Percentiles rank a stretch among this genome's conserved stretches.
phyloP scores from a whole-genome alignment of 2,888 invertebrate genomes.

The Drosophila tanythrix region DNA sequence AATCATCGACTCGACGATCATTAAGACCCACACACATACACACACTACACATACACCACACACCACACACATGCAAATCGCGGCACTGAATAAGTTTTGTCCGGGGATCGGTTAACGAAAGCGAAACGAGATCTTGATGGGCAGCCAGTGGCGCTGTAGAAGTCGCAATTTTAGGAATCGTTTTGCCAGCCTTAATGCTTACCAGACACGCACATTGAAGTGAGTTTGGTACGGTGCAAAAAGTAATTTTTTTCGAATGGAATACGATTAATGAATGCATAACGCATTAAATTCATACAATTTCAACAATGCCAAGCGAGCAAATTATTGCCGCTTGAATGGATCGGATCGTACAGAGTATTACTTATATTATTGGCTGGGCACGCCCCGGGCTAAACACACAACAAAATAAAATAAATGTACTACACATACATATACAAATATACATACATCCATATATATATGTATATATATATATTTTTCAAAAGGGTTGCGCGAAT shows the following conservation, averaged over 20 bases:
- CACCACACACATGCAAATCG: conserved; percentile 4
- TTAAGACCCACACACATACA: conserved; percentile 53
- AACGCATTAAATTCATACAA: conserved; percentile 71
- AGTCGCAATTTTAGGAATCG: conserved; percentile 62
- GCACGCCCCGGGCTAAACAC: conserved; percentile 59
- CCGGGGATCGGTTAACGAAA: conserved; percentile 48
- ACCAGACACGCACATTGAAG: conserved; percentile 62
- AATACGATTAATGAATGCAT: conserved; percentile 53
- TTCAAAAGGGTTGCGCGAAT: conserved; percentile 72
- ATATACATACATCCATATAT: conserved; percentile 22
- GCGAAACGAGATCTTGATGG: conserved; percentile 67
- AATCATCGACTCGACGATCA: conserved; percentile 69
- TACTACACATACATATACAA: conserved; percentile 25
- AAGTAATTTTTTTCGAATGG: conserved; percentile 44
- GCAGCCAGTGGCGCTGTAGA: conserved; percentile 52
- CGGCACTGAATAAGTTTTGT: not conserved
- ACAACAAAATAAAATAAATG: conserved; percentile 17
- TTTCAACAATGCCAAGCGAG: conserved; percentile 73
- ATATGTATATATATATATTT: not conserved
- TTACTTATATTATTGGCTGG: conserved; percentile 39
- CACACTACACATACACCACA: not conserved
- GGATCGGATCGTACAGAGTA: conserved; percentile 39
- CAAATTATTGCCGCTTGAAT: conserved; percentile 75
- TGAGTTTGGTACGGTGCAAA: conserved; percentile 10
- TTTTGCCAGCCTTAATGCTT: conserved; percentile 63